Percentiles rank a stretch among this genome's conserved stretches.
phyloP scores from a whole-genome alignment of 2,113 vertebrate species.

The Nibea coibor region DNA sequence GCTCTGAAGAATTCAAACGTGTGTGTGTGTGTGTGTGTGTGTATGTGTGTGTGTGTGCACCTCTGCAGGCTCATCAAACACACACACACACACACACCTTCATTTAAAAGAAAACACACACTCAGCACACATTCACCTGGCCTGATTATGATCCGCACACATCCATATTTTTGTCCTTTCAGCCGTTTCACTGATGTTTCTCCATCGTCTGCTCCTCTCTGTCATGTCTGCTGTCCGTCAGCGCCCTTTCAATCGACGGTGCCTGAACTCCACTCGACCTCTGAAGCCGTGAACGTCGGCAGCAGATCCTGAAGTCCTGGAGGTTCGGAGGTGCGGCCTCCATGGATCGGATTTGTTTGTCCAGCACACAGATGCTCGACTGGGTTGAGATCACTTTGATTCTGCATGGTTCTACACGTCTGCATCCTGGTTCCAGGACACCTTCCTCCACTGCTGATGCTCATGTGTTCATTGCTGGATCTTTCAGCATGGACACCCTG shows the following conservation, averaged over 20 bases:
- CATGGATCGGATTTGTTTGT: too few species aligned
- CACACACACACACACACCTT: slow-evolving; percentile 3
- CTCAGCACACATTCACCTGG: not conserved
- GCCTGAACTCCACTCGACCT: not conserved
- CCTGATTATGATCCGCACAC: slow-evolving; percentile 10
- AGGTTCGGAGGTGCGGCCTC: too few species aligned
- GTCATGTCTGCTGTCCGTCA: not conserved
- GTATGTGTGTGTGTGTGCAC: not conserved
- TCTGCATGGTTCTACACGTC: too few species aligned
- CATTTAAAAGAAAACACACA: not conserved
- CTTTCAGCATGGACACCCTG: too few species aligned
- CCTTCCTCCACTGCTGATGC: too few species aligned
- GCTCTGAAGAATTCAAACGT: not conserved
- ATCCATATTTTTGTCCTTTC: not conserved
- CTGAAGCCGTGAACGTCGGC: not conserved
- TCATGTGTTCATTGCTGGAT: too few species aligned
- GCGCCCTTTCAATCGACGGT: too few species aligned
- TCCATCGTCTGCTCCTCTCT: not conserved
- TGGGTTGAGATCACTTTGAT: too few species aligned
- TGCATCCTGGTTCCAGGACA: too few species aligned
- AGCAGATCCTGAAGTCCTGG: too few species aligned
- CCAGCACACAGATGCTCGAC: too few species aligned
- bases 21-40: not conserved
- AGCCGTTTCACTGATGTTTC: not conserved
- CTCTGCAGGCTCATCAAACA: slow-evolving; percentile 1